phyloP scores from a whole-genome alignment of 2,888 invertebrate species.

The Archips crataeganus region DNA sequence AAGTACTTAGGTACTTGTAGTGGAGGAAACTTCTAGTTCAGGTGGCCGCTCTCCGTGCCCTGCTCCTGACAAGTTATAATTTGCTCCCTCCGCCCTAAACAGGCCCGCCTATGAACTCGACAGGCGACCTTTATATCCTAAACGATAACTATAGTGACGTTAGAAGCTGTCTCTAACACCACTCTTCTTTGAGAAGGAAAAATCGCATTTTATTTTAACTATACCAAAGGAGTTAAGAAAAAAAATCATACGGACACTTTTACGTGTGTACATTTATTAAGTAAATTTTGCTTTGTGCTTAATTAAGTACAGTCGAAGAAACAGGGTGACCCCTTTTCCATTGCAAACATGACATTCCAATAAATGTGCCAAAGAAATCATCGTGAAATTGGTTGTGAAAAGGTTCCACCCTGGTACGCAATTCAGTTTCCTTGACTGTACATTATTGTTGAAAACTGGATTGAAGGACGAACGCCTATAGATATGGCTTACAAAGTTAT shows the following conservation, averaged over 20 bases:
- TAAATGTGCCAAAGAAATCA: too few species aligned
- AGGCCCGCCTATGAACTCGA: constrained; percentile 58
- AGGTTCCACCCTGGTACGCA: too few species aligned
- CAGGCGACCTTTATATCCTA: constrained; percentile 79
- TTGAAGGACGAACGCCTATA: background rate
- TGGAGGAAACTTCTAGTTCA: constrained; percentile 52
- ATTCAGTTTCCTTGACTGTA: too few species aligned
- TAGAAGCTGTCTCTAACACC: constrained; percentile 26
- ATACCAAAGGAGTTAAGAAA: background rate
- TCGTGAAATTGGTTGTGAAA: too few species aligned
- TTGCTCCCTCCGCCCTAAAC: constrained; percentile 64
- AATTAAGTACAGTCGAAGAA: background rate
- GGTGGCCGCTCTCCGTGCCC: constrained; percentile 58
- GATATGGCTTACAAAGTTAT: background rate
- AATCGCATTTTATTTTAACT: background rate
- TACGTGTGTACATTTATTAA: too few species aligned
- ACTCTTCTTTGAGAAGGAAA: constrained; percentile 13
- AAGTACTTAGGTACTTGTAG: background rate
- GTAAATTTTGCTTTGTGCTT: too few species aligned
- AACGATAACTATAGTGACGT: constrained; percentile 60
- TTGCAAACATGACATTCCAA: too few species aligned
- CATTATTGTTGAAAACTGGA: background rate
- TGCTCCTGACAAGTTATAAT: constrained; percentile 79
- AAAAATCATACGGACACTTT: background rate
- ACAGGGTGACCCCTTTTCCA: too few species aligned